Conservation (phyloP, 2,888 invertebrate genomes). For the Craniophora ligustri region DNA sequence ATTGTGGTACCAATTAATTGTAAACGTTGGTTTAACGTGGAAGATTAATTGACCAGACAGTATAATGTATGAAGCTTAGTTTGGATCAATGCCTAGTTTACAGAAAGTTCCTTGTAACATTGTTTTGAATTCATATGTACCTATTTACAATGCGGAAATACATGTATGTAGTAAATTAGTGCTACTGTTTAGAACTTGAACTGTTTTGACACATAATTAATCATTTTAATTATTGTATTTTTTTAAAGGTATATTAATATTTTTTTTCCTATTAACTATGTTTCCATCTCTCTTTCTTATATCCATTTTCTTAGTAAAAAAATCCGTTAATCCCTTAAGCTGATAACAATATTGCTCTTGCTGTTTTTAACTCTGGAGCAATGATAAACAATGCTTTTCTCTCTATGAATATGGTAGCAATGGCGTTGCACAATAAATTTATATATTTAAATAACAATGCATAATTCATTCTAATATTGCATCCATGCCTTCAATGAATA, state of each 20-base stretch:
- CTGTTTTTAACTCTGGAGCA: no score
- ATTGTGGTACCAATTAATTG: constrained; percentile 18
- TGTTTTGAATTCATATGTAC: constrained; percentile 2
- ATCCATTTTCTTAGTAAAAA: no score
- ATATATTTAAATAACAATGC: constrained; percentile 38
- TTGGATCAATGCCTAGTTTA: constrained; percentile 9
- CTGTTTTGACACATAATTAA: neutral
- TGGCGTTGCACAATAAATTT: constrained; percentile 34
- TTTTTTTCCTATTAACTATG: no score
- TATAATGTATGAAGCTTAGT: constrained; percentile 10
- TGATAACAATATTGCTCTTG: no score
- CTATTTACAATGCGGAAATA: constrained; percentile 4
- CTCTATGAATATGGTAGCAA: constrained; percentile 5
- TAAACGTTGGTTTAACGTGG: neutral
- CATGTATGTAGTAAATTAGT: neutral
- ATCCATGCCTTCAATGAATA: constrained; percentile 46
- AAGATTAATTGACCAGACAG: constrained; percentile 28
- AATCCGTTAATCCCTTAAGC: no score
- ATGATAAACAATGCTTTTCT: no score
- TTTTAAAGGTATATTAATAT: no score
- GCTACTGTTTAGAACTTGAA: neutral
- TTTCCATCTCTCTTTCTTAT: no score
- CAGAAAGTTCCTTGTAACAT: constrained; percentile 16
- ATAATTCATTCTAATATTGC: constrained; percentile 47
- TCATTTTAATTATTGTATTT: no score